Conservation (phyloP, 2,113 vertebrate genomes). For the Phalacrocorax pelagicus region DNA sequence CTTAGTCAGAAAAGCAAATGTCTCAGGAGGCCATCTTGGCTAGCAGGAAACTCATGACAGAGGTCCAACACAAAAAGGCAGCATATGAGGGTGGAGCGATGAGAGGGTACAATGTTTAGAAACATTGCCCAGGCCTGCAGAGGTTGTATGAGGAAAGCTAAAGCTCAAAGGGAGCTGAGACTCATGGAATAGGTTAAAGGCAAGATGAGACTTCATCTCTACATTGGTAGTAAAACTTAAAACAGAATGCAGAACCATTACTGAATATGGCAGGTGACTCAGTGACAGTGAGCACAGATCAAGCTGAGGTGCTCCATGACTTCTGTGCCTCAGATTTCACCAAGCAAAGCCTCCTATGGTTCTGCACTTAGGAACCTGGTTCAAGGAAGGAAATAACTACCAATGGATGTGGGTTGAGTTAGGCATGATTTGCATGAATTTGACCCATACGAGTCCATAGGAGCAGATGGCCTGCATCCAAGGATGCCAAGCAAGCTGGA, state of each 20-base stretch:
- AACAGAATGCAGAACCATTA: neutral
- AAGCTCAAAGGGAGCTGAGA: neutral
- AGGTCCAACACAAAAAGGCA: neutral
- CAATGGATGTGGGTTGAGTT: neutral
- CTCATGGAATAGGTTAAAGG: accelerated
- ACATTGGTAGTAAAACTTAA: neutral
- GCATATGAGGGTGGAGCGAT: neutral
- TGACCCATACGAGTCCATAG: neutral
- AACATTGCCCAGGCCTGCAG: neutral
- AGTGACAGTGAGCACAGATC: neutral
- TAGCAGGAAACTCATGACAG: neutral
- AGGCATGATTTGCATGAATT: neutral
- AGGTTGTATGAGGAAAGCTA: neutral
- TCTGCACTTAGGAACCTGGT: neutral
- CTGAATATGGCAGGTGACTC: neutral
- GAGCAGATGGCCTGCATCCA: neutral
- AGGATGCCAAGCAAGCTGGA: neutral
- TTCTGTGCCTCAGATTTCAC: neutral
- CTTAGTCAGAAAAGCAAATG: neutral
- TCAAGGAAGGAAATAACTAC: neutral
- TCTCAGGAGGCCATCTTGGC: neutral
- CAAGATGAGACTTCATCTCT: neutral
- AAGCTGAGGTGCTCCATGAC: neutral
- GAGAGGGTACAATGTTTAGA: neutral
- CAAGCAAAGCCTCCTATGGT: neutral